Evolutionary conservation across 2,113 vertebrate species (phyloP), one percentile per base, ranked within the genome.

Genomic region (Hypanus sabinus): DNA sequence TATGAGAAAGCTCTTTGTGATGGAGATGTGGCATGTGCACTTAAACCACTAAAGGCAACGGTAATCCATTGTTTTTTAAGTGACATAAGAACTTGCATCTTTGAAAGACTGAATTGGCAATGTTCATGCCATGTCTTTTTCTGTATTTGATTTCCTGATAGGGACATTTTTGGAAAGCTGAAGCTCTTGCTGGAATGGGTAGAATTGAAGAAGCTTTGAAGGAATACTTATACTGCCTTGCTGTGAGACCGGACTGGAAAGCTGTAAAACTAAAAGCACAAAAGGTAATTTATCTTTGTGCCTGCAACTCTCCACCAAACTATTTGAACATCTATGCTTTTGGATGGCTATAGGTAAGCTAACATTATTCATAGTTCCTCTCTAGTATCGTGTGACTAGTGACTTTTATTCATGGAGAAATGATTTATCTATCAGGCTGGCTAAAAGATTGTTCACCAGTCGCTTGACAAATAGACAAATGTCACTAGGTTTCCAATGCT

Each of bases 231-330:
- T 95, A 97, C 93, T 99, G 98, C 96, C 96, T 98, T 95, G 98
- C 98, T 70, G 96, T 99, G 94, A 98, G 98, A 95, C 98, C 98
- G 14, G 96, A 98, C 94, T 98, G 97, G 97, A 97, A 96, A 95
- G 96, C 97, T 95, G 97, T 98, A 94, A 98, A 98, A 96, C 96
- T 97, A 94, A 97, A 98, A 95, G 97, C 97, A 94, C 98, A 99
- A 95, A 98, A 98, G 97, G 98, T 98, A 96, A 95, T 80, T 80
- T 94, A 87, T 22, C 5, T 90, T 90, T n/a, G 65, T 27, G 20
- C 16, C 68, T 71, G 36, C 73, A 30, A 36, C 68, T 73, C 20
- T 70, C 22, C 68, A 5, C 71, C 36, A 24, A 73, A 0, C 0
- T 93, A 16, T 91, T 68, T n/a, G 8, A 70, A 2, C 33, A 68